A percentile compares a stretch with the other conserved stretches of the same genome.
These are phyloP conservation scores for Drosophila ambigua DNA, from an alignment of 1,140 invertebrate genomes.

Conservation along the genomic window DNA sequence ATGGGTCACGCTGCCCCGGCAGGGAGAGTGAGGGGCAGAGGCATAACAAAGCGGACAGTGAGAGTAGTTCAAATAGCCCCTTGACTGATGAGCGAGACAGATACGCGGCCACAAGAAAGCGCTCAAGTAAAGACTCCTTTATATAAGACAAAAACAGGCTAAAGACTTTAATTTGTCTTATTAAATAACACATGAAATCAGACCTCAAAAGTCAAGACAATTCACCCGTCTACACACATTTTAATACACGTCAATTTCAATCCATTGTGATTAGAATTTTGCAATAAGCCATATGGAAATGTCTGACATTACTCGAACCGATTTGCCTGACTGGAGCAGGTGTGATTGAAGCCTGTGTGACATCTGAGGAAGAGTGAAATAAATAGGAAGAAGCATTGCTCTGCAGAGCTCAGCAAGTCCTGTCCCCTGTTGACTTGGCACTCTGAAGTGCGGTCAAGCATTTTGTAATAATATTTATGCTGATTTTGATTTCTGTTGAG, in stretches of 20 bases:
- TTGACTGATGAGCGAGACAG: not conserved
- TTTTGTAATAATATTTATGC: constrained; percentile 63
- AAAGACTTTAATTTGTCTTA: no score
- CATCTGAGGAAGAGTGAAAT: constrained; percentile 5
- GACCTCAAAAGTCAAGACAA: no score
- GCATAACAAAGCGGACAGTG: not conserved
- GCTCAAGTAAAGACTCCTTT: no score
- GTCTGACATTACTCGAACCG: constrained; percentile 29
- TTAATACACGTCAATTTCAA: constrained; percentile 58
- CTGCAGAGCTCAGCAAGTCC: constrained; percentile 63
- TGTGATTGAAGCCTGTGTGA: constrained; percentile 56
- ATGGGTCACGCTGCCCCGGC: not conserved
- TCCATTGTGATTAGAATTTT: constrained; percentile 15
- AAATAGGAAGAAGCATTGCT: constrained; percentile 40
- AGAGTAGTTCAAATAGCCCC: no score
- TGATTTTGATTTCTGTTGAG: constrained; percentile 35
- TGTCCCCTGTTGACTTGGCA: constrained; percentile 55
- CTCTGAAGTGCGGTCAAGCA: constrained; percentile 70
- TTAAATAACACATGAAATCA: no score
- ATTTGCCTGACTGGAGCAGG: constrained; percentile 23
- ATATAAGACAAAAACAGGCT: no score
- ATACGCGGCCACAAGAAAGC: no score
- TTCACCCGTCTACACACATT: constrained; percentile 1
- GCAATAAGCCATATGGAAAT: constrained; percentile 56
- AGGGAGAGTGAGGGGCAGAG: not conserved